These are phyloP conservation scores for Abramis brama DNA, from an alignment of 2,113 vertebrate species.

Conservation along the genomic window DNA sequence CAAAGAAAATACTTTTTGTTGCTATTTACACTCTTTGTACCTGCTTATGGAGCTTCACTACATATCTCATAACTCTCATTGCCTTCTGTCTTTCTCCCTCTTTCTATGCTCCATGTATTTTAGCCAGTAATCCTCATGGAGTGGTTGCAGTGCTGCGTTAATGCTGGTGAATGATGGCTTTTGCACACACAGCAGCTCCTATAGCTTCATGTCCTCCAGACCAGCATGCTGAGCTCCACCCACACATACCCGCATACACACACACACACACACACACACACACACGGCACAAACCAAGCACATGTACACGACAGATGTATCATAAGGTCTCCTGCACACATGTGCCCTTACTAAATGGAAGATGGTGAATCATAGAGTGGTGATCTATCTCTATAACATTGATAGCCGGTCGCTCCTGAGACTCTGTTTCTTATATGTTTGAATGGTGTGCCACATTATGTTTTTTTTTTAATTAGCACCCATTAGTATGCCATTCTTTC, in stretches of 20 bases:
- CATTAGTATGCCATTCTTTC: conserved; percentile 10
- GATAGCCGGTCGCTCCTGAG: background rate
- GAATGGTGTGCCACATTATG: background rate
- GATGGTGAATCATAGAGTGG: background rate
- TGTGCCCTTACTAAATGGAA: background rate
- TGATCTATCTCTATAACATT: background rate
- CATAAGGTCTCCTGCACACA: background rate
- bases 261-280: background rate
- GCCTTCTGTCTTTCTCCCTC: background rate
- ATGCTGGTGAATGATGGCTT: conserved; percentile 12
- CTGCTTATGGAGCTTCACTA: background rate
- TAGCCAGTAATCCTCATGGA: background rate
- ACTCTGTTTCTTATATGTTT: background rate
- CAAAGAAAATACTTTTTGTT: too few relatives aligned
- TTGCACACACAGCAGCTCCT: conserved; percentile 26
- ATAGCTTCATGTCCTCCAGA: conserved; percentile 6
- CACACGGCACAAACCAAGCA: conserved; percentile 17
- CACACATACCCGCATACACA: background rate
- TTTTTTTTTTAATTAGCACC: background rate
- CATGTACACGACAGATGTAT: background rate
- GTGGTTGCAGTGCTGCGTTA: conserved; percentile 23
- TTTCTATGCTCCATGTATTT: background rate
- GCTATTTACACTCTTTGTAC: too few relatives aligned
- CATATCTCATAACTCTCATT: background rate
- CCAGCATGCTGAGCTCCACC: background rate